phyloP scores from a whole-genome alignment of 2,113 vertebrate genomes.

The Ceyx melanurus region DNA sequence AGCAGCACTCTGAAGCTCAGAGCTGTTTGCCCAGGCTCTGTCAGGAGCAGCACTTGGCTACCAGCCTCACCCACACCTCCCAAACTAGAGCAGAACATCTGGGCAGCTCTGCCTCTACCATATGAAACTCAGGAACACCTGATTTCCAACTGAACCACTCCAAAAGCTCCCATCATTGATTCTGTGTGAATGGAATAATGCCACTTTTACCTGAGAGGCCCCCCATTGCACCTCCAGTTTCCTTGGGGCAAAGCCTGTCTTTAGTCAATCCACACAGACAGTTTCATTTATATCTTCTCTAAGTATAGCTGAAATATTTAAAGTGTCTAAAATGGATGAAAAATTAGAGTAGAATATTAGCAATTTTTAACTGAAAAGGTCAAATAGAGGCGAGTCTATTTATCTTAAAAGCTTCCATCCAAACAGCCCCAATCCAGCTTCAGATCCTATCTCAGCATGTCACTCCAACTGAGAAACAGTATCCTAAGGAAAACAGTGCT shows the following conservation, averaged over 20 bases:
- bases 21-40: not conserved
- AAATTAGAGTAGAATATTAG: not conserved
- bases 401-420: not conserved
- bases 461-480: not conserved
- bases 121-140: not conserved
- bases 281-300: not conserved
- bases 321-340: not conserved
- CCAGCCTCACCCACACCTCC: not conserved
- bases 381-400: constrained; percentile 30
- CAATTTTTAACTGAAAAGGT: not conserved
- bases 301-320: not conserved
- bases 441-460: not conserved
- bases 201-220: not conserved
- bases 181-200: not conserved
- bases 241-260: not conserved
- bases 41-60: not conserved
- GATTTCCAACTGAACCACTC: not conserved
- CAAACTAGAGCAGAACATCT: not conserved
- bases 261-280: not conserved
- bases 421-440: not conserved
- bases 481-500: not conserved
- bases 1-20: not conserved
- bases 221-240: not conserved
- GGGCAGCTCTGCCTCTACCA: not conserved
- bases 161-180: not conserved